Evolutionary conservation across 2,113 vertebrate species (phyloP).

Genomic region (Aegithalos caudatus): DNA sequence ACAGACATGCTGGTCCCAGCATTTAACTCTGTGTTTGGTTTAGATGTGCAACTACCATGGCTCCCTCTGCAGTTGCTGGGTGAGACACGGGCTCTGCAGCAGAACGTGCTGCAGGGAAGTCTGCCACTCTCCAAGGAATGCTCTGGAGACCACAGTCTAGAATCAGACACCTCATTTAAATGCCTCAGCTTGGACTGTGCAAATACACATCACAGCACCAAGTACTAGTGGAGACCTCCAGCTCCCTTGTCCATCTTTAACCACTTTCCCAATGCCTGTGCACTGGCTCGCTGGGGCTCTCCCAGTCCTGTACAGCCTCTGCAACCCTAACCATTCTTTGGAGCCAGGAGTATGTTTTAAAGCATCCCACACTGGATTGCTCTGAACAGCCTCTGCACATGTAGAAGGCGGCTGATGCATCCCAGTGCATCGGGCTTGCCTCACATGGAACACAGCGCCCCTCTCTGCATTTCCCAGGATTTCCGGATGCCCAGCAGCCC

Average conservation of each 20-base stretch:
- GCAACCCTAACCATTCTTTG: neutral
- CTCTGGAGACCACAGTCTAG: neutral
- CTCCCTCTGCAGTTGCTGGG: conserved; percentile 11
- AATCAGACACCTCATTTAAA: neutral
- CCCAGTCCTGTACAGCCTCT: neutral
- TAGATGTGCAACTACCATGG: neutral
- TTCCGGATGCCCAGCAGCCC: neutral
- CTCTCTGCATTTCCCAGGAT: neutral
- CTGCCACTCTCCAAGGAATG: neutral
- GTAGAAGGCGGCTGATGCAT: neutral
- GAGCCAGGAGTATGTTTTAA: neutral
- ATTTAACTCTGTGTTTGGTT: neutral
- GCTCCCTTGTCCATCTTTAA: neutral
- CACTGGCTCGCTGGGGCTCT: neutral
- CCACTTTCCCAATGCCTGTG: neutral
- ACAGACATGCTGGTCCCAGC: neutral
- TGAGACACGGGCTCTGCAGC: neutral
- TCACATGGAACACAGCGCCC: accelerated
- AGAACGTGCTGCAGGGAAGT: neutral
- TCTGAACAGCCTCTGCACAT: neutral
- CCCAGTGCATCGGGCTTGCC: accelerated
- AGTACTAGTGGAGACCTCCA: neutral
- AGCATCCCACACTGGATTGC: neutral
- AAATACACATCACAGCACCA: neutral
- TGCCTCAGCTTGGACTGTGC: neutral